These are phyloP conservation scores for Balanococcus diminutus DNA, from an alignment of 2,888 invertebrate genomes.

Conservation along the genomic window DNA sequence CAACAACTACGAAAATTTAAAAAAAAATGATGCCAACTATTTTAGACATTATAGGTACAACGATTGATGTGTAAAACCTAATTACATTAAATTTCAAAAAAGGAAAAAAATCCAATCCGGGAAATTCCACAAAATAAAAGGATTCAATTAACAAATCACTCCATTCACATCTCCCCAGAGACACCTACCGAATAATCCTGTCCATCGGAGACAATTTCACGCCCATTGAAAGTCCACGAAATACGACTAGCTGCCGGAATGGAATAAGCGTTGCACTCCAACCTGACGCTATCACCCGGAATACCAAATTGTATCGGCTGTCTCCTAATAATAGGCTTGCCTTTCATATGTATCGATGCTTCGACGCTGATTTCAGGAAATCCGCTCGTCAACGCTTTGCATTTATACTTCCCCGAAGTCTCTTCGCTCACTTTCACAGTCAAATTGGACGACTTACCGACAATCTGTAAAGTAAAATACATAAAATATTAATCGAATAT, in stretches of 20 bases:
- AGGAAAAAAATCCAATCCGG: too few species aligned
- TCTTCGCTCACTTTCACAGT: slow-evolving; percentile 77
- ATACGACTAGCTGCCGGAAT: slow-evolving; percentile 88
- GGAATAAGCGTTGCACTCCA: slow-evolving; percentile 88
- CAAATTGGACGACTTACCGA: slow-evolving; percentile 77
- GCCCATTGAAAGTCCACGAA: slow-evolving; percentile 84
- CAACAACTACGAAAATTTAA: too few species aligned
- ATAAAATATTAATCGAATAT: not conserved
- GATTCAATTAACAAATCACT: too few species aligned
- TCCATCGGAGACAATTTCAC: slow-evolving; percentile 69
- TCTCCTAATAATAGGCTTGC: slow-evolving; percentile 80
- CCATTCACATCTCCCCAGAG: too few species aligned
- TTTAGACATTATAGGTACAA: too few species aligned
- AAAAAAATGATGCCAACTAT: too few species aligned
- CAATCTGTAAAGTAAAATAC: slow-evolving; percentile 65
- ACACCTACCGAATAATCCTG: slow-evolving; percentile 56
- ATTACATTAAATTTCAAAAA: too few species aligned
- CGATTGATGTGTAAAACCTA: too few species aligned
- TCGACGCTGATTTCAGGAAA: slow-evolving; percentile 87
- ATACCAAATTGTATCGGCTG: slow-evolving; percentile 83
- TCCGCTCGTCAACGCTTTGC: slow-evolving; percentile 85
- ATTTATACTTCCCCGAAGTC: slow-evolving; percentile 85
- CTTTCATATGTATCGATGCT: slow-evolving; percentile 79
- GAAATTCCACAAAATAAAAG: too few species aligned
- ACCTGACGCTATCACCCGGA: slow-evolving; percentile 77